phyloP scores from a whole-genome alignment of 2,113 vertebrate genomes.

The Etheostoma spectabile region DNA sequence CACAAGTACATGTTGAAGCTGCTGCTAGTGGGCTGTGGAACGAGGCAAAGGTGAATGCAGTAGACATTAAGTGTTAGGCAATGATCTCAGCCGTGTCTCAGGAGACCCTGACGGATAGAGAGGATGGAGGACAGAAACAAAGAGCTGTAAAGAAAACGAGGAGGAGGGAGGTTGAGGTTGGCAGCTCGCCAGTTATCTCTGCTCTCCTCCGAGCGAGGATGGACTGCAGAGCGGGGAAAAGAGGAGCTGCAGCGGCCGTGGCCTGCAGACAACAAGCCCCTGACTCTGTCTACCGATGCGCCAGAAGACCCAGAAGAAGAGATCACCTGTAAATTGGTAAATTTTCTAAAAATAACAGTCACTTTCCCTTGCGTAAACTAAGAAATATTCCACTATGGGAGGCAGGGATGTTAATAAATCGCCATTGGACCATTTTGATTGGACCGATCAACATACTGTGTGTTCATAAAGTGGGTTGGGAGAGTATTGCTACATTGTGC shows the following conservation, averaged over 20 bases:
- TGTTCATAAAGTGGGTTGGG: neutral
- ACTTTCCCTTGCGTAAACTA: neutral
- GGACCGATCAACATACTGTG: neutral
- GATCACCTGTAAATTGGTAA: neutral
- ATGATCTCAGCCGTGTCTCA: constrained; percentile 55
- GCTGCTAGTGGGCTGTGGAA: constrained; percentile 18
- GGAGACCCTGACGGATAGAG: constrained; percentile 42
- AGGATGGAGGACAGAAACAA: constrained; percentile 46
- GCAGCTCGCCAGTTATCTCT: constrained; percentile 60
- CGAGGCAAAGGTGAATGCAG: constrained; percentile 31
- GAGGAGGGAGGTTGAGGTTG: constrained; percentile 41
- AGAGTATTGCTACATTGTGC: neutral
- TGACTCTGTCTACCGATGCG: neutral
- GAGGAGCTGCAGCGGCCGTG: constrained; percentile 46
- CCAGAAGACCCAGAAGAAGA: neutral
- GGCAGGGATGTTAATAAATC: neutral
- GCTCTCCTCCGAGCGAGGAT: constrained; percentile 53
- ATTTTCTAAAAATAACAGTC: neutral
- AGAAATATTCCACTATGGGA: neutral
- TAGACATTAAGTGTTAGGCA: constrained; percentile 39
- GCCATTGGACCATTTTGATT: neutral
- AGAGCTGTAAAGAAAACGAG: constrained; percentile 23
- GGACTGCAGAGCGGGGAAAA: constrained; percentile 59
- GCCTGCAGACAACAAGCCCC: constrained; percentile 38
- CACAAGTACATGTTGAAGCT: constrained; percentile 12